phyloP scores from a whole-genome alignment of 2,113 vertebrate species.

The Aldabrachelys gigantea region DNA sequence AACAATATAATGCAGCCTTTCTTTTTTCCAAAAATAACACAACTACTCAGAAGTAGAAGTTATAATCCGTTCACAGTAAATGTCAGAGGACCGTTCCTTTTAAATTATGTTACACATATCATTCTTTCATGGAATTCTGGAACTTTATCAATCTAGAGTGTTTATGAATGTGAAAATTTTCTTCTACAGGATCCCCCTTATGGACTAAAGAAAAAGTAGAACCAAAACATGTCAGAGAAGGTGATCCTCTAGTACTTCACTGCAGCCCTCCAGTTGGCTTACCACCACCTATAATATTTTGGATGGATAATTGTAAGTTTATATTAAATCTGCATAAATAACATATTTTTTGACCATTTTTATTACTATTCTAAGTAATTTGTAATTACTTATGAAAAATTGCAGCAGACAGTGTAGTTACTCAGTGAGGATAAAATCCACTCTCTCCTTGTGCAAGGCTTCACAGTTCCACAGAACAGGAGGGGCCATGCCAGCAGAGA shows the following conservation, averaged over 20 bases:
- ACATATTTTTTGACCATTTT: background rate
- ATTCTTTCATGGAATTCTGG: background rate
- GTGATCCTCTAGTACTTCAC: constrained; percentile 87
- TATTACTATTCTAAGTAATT: background rate
- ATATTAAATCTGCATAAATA: background rate
- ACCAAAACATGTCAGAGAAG: constrained; percentile 86
- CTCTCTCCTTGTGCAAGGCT: background rate
- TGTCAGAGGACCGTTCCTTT: background rate
- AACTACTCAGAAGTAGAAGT: background rate
- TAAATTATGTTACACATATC: background rate
- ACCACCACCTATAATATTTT: constrained; percentile 96
- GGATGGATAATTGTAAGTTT: constrained; percentile 98
- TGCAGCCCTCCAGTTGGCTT: constrained; percentile 94
- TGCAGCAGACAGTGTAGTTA: background rate
- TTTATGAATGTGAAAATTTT: constrained; percentile 16
- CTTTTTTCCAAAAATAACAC: background rate
- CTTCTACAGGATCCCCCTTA: constrained; percentile 89
- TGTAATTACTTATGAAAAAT: background rate
- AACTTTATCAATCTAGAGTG: background rate
- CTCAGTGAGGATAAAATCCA: constrained; percentile 5
- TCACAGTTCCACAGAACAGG: constrained; percentile 17
- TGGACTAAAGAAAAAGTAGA: constrained; percentile 96
- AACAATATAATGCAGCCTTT: background rate
- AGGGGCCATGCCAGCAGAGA: background rate
- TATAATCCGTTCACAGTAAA: background rate